phyloP scores from a whole-genome alignment of 2,888 invertebrate genomes.

The Drosophila parthenogenetica region DNA sequence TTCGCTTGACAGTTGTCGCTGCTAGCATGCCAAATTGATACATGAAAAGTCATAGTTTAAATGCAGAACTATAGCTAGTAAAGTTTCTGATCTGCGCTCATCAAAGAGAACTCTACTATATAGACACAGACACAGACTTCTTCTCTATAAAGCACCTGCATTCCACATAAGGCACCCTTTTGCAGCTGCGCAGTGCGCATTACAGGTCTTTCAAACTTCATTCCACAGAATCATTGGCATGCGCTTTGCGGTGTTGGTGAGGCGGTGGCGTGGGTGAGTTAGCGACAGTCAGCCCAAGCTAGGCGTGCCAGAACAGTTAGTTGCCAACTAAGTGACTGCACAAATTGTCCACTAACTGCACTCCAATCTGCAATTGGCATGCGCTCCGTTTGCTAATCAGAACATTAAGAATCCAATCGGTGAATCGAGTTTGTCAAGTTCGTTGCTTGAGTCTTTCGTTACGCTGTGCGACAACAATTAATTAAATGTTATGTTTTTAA shows the following conservation, averaged over 20 bases:
- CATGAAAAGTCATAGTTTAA: too few species aligned
- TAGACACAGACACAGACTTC: too few species aligned
- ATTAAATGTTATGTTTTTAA: slow-evolving; percentile 35
- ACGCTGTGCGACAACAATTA: slow-evolving; percentile 35
- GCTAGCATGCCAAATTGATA: too few species aligned
- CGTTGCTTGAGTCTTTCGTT: slow-evolving; percentile 52
- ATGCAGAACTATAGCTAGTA: too few species aligned
- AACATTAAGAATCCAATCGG: slow-evolving; percentile 33
- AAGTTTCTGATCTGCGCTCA: too few species aligned
- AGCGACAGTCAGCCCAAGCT: not conserved
- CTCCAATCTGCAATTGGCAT: slow-evolving; percentile 36
- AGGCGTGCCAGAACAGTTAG: slow-evolving; percentile 37
- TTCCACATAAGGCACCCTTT: too few species aligned
- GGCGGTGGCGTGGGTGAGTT: slow-evolving; percentile 19
- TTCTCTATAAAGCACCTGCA: too few species aligned
- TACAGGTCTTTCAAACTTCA: slow-evolving; percentile 5
- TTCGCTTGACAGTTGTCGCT: too few species aligned
- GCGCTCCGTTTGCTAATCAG: slow-evolving; percentile 49
- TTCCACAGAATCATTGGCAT: not conserved
- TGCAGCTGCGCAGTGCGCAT: too few species aligned
- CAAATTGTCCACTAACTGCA: slow-evolving; percentile 44
- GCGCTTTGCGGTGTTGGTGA: not conserved
- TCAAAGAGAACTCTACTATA: too few species aligned
- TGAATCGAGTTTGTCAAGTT: slow-evolving; percentile 38
- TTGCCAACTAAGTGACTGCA: slow-evolving; percentile 31